A percentile compares a stretch with the other conserved stretches of the same genome.
These are phyloP conservation scores for Oscheius myriophilus DNA, from an alignment of 2,888 invertebrate genomes.

Conservation along the genomic window DNA sequence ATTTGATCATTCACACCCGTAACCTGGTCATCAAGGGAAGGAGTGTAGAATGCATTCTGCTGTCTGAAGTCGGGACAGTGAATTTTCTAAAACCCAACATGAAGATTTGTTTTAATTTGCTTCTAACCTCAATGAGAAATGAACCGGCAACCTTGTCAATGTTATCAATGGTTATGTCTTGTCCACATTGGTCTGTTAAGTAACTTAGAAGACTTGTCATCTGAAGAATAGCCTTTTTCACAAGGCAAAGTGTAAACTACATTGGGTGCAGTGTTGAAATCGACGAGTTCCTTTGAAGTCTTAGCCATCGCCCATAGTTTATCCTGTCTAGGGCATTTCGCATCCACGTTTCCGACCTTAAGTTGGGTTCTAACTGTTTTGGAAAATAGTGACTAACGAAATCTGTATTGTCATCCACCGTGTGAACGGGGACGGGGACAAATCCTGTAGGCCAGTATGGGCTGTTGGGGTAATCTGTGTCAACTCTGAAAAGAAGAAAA, in stretches of 20 bases:
- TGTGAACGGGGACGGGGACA: slow-evolving; percentile 83
- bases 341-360: slow-evolving; percentile 48
- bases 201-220: slow-evolving; percentile 1
- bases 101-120: neutral
- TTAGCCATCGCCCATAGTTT: slow-evolving; percentile 51
- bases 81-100: slow-evolving; percentile 34
- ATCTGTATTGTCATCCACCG: slow-evolving; percentile 79
- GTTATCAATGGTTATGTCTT: slow-evolving; percentile 42
- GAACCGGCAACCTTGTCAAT: slow-evolving; percentile 44
- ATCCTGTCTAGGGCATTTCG: slow-evolving; percentile 37
- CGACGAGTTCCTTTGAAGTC: slow-evolving; percentile 37
- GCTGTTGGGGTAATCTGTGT: slow-evolving; percentile 34
- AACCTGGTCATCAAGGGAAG: slow-evolving; percentile 32
- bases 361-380: too few relatives aligned
- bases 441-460: slow-evolving; percentile 62
- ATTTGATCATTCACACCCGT: slow-evolving; percentile 43
- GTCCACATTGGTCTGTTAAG: slow-evolving; percentile 32
- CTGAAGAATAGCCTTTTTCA: neutral
- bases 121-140: slow-evolving; percentile 41
- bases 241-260: too few relatives aligned
- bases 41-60: slow-evolving; percentile 39
- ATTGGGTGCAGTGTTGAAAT: slow-evolving; percentile 21
- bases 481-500: too few relatives aligned
- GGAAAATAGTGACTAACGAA: slow-evolving; percentile 62
- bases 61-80: slow-evolving; percentile 29